Evolutionary conservation across 92 coral and sea anemone genomes (phyloP), one percentile per base, ranked within the genome.

Genomic region (Palythoa grandiflora): DNA sequence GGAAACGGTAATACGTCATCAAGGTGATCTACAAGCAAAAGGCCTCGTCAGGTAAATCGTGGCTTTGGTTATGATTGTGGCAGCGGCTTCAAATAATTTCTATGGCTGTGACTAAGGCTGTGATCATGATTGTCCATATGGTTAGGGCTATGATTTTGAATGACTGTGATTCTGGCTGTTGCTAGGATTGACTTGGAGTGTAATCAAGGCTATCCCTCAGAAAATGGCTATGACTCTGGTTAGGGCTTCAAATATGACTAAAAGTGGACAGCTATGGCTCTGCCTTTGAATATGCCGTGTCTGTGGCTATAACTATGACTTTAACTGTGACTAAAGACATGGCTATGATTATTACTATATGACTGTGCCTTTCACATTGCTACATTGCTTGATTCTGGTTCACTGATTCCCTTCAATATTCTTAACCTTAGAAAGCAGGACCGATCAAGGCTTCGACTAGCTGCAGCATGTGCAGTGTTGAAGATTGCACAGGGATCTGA

Each of bases 401-500:
- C 36, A 70, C 12, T 28, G 39, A 47, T 68, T 68, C 5, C 15
- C 10, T 9, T 63, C 36, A 17, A 35, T 78, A 21, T 28, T 35
- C 6, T 60, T 52, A 48, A 51, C 38, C 57, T 5, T 60, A 97
- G 99, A 44, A 73, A 95, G 39, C 92, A 91, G 76, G 98, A 97
- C 81, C 92, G 93, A 91, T 97, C 98, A 76, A 92, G 98, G 38
- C 93, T 97, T n/a, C 92, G 97, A 52, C 89, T 97, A 60, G 95
- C 95, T 63, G 98, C 99, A 1, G 95, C 99, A 2, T 95, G 96
- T 91, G 99, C 94, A 6, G 79, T 97, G 57, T 83, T 97, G 71
- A 97, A 95, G 77, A 90, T 97, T 75, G 96, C 98, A 9, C 96
- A 93, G 75, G 97, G 93, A 68, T 73, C 91, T 44, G 77, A 87